Evolutionary conservation across 1,140 invertebrate species (phyloP).

Genomic region (Zaprionus africanus): DNA sequence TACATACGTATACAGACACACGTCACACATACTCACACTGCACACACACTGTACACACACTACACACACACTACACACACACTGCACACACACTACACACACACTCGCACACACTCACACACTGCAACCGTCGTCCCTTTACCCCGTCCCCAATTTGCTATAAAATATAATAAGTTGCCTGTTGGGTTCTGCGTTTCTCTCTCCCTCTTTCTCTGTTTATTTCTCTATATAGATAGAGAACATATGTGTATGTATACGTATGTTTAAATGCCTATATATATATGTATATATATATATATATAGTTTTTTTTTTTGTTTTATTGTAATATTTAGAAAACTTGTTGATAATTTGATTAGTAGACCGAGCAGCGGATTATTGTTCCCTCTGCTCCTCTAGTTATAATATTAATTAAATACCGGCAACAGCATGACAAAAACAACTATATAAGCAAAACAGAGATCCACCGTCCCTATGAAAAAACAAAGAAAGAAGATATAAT

Average conservation of each 20-base stretch:
- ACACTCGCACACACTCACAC: not conserved
- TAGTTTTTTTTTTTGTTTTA: constrained; percentile 45
- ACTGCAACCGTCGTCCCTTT: not conserved
- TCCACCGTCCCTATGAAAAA: not conserved
- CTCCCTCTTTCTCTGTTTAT: not conserved
- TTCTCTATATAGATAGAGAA: not conserved
- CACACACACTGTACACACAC: no score
- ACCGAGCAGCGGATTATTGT: constrained; percentile 22
- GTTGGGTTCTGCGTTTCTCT: constrained; percentile 30
- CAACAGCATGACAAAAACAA: not conserved
- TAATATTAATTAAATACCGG: constrained; percentile 39
- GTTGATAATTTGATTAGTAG: constrained; percentile 66
- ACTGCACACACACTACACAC: no score
- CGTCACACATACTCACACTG: no score
- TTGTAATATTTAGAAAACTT: constrained; percentile 65
- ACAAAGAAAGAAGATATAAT: constrained; percentile 7
- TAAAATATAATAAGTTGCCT: constrained; percentile 40
- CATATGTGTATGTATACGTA: constrained; percentile 7
- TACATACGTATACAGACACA: not conserved
- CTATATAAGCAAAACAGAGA: not conserved
- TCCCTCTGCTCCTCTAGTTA: constrained; percentile 56
- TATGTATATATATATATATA: constrained; percentile 35
- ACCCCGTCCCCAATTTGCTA: constrained; percentile 14
- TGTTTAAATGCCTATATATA: constrained; percentile 5
- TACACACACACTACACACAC: no score